Conservation (phyloP, 2,888 invertebrate genomes). For the Pecten maximus region DNA sequence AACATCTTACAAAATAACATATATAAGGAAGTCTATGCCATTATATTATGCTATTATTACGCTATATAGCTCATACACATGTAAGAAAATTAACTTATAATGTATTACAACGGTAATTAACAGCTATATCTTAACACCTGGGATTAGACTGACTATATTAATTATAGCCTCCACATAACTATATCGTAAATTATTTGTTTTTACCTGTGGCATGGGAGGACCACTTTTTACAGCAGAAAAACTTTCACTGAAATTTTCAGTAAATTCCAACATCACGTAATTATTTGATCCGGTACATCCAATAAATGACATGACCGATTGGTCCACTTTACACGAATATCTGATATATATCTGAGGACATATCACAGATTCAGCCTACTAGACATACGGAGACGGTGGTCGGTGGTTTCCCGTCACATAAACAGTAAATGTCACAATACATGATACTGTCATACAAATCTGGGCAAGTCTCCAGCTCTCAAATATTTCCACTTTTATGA, state of each 20-base stretch:
- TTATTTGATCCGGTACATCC: background rate
- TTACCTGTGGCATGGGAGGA: background rate
- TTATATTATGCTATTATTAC: no score
- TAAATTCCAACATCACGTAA: background rate
- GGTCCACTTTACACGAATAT: background rate
- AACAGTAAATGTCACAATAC: background rate
- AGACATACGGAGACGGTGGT: background rate
- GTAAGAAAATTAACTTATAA: no score
- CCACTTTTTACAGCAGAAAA: background rate
- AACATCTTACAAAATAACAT: no score
- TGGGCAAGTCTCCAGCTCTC: slow-evolving; percentile 6
- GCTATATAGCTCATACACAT: no score
- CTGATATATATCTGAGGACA: background rate
- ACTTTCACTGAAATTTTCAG: background rate
- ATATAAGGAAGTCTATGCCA: no score
- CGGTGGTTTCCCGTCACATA: background rate
- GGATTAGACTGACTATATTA: no score
- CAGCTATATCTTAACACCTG: no score
- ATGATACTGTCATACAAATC: slow-evolving; percentile 13
- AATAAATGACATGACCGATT: background rate
- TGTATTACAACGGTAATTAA: no score
- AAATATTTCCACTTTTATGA: slow-evolving; percentile 34
- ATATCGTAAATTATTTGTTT: background rate
- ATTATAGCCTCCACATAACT: no score
- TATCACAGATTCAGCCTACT: background rate